These are phyloP conservation scores for Neosilurus mollespiculum DNA, from an alignment of 2,797 vertebrate species.

Conservation along the genomic window DNA sequence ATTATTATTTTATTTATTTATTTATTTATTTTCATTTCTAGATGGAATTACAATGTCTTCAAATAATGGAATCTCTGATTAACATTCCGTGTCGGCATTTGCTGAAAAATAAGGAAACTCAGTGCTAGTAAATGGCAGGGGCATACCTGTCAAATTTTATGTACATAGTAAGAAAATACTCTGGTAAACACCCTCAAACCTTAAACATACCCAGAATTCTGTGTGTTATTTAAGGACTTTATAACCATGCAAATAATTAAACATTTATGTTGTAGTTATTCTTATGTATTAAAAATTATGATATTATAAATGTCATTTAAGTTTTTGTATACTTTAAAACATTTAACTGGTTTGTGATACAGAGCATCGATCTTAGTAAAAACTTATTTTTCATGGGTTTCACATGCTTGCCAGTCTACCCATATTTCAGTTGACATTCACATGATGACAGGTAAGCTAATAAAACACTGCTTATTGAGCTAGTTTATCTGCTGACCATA, in stretches of 20 bases:
- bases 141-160: not conserved
- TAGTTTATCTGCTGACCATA: not conserved
- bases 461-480: not conserved
- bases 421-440: not conserved
- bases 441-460: not conserved
- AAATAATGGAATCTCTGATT: not conserved
- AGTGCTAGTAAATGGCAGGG: not conserved
- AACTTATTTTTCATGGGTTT: not conserved
- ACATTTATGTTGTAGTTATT: not conserved
- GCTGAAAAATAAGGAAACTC: too few species aligned
- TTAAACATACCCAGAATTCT: not conserved
- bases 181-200: not conserved
- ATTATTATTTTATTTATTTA: too few species aligned
- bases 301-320: too few species aligned
- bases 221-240: not conserved
- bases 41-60: not conserved
- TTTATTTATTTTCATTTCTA: too few species aligned
- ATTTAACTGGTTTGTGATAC: not conserved
- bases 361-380: not conserved
- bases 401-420: not conserved
- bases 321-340: too few species aligned
- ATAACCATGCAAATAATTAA: not conserved
- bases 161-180: not conserved
- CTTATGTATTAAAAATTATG: too few species aligned
- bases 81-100: too few species aligned